These are phyloP conservation scores for Oxyteleia sp. DNA, from an alignment of 2,888 invertebrate species.

Conservation along the genomic window DNA sequence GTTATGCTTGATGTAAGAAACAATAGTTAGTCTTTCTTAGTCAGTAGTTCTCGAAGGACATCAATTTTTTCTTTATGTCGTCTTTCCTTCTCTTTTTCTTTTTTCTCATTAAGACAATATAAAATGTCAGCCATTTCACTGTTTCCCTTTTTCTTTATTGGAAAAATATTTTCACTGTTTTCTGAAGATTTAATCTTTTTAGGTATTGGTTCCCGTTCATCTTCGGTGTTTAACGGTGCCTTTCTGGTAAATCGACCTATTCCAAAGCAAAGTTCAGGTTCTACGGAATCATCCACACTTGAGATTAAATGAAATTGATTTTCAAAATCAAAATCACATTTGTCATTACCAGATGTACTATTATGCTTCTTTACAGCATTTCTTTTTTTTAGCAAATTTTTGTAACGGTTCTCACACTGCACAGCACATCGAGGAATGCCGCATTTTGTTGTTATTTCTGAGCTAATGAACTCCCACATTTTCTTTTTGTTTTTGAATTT, in stretches of 20 bases:
- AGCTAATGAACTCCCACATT: slow-evolving; percentile 9
- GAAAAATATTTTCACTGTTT: too few relatives aligned
- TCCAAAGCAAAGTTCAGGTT: too few relatives aligned
- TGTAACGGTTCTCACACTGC: slow-evolving; percentile 24
- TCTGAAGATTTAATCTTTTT: too few relatives aligned
- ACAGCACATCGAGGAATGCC: background rate
- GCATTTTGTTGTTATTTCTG: background rate
- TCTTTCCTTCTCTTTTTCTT: slow-evolving; percentile 18
- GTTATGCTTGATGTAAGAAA: too few relatives aligned
- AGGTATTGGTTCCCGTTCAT: too few relatives aligned
- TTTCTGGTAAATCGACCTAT: too few relatives aligned
- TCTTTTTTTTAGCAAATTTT: slow-evolving; percentile 3
- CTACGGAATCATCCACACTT: slow-evolving; percentile 16
- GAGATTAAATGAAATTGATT: slow-evolving; percentile 4
- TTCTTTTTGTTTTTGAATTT: slow-evolving; percentile 32
- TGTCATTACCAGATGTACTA: slow-evolving; percentile 19
- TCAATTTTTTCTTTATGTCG: slow-evolving; percentile 21
- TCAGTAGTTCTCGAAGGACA: background rate
- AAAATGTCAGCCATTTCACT: too few relatives aligned
- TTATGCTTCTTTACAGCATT: slow-evolving; percentile 9
- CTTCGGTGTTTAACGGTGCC: too few relatives aligned
- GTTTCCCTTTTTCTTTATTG: too few relatives aligned
- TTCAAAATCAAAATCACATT: background rate
- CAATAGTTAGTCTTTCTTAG: too few relatives aligned
- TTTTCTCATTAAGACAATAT: background rate